Evolutionary conservation across 2,797 vertebrate genomes (phyloP).

Genomic region (Masticophis lateralis): DNA sequence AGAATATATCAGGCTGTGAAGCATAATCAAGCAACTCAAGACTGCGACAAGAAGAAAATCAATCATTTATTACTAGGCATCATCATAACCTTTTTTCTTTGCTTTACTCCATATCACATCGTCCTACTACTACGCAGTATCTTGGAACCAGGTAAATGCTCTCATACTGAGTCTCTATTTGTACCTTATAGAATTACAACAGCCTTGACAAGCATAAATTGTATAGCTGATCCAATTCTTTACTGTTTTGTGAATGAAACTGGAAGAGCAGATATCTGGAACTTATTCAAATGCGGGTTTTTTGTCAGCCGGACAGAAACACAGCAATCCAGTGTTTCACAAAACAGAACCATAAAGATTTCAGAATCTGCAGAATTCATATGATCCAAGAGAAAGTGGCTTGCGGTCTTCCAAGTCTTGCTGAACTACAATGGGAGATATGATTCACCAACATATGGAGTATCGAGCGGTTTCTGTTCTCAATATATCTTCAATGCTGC

Average conservation of each 20-base stretch:
- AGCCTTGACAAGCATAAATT: conserved; percentile 82
- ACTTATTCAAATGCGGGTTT: conserved; percentile 58
- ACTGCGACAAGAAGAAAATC: conserved; percentile 77
- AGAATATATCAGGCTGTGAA: conserved; percentile 76
- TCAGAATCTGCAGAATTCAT: conserved; percentile 13
- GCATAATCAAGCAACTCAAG: conserved; percentile 78
- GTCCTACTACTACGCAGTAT: conserved; percentile 75
- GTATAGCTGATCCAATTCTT: conserved; percentile 83
- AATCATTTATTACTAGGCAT: conserved; percentile 75
- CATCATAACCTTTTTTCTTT: conserved; percentile 78
- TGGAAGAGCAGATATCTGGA: conserved; percentile 70
- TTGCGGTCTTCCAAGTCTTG: neutral
- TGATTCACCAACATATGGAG: neutral
- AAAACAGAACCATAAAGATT: conserved; percentile 14
- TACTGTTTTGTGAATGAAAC: conserved; percentile 87
- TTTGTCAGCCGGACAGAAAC: conserved; percentile 1
- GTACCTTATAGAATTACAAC: conserved; percentile 77
- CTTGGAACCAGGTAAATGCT: conserved; percentile 45
- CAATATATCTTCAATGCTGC: neutral
- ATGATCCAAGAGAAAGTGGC: neutral
- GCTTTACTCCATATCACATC: conserved; percentile 83
- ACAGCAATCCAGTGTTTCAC: conserved; percentile 44
- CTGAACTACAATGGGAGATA: neutral
- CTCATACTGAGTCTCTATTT: conserved; percentile 38
- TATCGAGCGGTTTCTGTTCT: neutral